Conservation (phyloP, 2,888 invertebrate genomes). For the Amblyteles armatorius region DNA sequence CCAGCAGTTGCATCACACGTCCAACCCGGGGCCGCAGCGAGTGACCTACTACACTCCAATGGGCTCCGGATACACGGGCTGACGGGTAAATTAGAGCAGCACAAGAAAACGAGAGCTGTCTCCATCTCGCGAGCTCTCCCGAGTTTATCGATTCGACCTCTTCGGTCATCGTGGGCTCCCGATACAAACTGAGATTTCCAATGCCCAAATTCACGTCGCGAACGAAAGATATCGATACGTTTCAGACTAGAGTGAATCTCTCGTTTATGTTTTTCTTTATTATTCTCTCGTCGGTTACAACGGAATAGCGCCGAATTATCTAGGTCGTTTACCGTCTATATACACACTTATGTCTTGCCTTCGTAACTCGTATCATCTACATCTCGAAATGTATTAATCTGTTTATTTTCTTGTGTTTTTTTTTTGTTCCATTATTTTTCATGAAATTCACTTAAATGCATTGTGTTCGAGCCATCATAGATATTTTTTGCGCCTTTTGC, state of each 20-base stretch:
- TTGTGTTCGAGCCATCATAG: constrained; percentile 92
- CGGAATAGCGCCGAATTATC: background rate
- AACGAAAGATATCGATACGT: constrained; percentile 62
- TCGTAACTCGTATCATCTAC: background rate
- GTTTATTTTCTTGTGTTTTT: background rate
- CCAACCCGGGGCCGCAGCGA: background rate
- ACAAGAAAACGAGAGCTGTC: constrained; percentile 30
- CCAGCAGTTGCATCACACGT: background rate
- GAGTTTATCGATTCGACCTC: constrained; percentile 45
- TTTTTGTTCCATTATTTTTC: background rate
- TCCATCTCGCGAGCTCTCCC: constrained; percentile 17
- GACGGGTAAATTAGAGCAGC: constrained; percentile 35
- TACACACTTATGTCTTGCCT: background rate
- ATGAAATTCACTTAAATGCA: constrained; percentile 78
- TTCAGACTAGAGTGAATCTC: constrained; percentile 41
- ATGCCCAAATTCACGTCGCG: constrained; percentile 67
- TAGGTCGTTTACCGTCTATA: background rate
- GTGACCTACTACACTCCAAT: constrained; percentile 24
- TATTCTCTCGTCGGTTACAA: constrained; percentile 9
- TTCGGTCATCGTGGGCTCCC: constrained; percentile 15
- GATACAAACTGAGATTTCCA: constrained; percentile 67
- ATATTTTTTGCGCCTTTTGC: constrained; percentile 93
- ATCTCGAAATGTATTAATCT: background rate
- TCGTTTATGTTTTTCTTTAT: constrained; percentile 15
- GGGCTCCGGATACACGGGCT: constrained; percentile 25